These are phyloP conservation scores for Temnothorax curvispinosus DNA, from an alignment of 1,140 invertebrate species.

Conservation along the genomic window DNA sequence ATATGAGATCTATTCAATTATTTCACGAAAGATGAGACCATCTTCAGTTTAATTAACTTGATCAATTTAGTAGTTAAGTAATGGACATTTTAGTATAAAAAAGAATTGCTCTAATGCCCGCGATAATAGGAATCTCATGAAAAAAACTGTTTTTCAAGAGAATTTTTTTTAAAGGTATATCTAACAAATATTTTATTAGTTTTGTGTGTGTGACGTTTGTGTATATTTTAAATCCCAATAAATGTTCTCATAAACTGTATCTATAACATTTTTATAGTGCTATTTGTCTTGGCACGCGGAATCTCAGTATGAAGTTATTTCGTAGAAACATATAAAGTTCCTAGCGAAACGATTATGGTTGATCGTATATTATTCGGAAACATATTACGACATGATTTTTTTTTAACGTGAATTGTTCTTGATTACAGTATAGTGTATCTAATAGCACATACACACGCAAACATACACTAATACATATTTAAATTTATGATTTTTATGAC, in stretches of 20 bases:
- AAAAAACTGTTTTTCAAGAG: neutral
- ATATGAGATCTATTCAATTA: neutral
- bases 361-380: neutral
- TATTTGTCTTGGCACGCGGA: neutral
- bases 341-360: neutral
- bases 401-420: neutral
- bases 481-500: neutral
- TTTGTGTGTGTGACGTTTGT: neutral
- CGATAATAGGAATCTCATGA: neutral
- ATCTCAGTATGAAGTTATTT: neutral
- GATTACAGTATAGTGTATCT: too few species aligned
- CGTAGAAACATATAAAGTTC: constrained; percentile 3
- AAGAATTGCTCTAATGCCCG: neutral
- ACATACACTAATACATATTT: too few species aligned
- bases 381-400: neutral
- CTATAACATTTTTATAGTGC: constrained; percentile 3
- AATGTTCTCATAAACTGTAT: constrained; percentile 18
- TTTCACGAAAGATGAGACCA: neutral
- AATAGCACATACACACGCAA: too few species aligned
- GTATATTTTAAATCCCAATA: neutral
- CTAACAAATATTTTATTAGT: neutral
- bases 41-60: neutral
- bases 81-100: neutral
- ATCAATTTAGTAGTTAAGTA: neutral
- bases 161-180: neutral